Conservation (phyloP, 30 jellyfish, hydroid and myxozoan species). For the Aurelia coerulea region DNA sequence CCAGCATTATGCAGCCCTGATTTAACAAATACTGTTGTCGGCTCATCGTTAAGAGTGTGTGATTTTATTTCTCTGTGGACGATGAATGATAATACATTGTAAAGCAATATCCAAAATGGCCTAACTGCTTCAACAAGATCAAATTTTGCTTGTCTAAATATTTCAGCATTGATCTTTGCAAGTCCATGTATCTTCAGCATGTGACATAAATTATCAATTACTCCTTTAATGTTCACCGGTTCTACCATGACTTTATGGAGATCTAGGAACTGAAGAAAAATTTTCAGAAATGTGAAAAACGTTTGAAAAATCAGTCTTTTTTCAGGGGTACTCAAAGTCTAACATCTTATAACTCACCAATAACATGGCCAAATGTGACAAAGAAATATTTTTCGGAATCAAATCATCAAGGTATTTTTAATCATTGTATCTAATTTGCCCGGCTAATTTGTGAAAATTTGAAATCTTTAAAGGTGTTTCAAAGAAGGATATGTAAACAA, state of each 20-base stretch:
- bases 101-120: conserved; percentile 40
- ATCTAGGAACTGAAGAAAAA: not conserved
- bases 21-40: conserved; percentile 1
- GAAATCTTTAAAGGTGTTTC: too few relatives aligned
- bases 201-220: conserved; percentile 60
- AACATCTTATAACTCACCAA: too few relatives aligned
- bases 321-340: not conserved
- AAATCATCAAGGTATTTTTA: too few relatives aligned
- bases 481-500: too few relatives aligned
- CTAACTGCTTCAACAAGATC: conserved; percentile 59
- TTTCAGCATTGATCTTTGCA: conserved; percentile 67
- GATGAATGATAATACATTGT: conserved; percentile 4
- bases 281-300: too few relatives aligned
- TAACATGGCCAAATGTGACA: too few relatives aligned
- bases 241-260: conserved; percentile 19
- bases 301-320: not conserved
- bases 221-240: conserved; percentile 48
- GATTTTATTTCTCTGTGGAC: not conserved
- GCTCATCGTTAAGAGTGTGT: not conserved
- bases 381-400: too few relatives aligned
- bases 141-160: conserved; percentile 87
- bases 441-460: too few relatives aligned
- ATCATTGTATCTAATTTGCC: too few relatives aligned
- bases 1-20: conserved; percentile 9
- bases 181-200: conserved; percentile 52